A percentile compares a stretch with the other conserved stretches of the same genome.
Evolutionary conservation across 2,113 vertebrate species (phyloP).

Genomic region (Asarcornis scutulata): DNA sequence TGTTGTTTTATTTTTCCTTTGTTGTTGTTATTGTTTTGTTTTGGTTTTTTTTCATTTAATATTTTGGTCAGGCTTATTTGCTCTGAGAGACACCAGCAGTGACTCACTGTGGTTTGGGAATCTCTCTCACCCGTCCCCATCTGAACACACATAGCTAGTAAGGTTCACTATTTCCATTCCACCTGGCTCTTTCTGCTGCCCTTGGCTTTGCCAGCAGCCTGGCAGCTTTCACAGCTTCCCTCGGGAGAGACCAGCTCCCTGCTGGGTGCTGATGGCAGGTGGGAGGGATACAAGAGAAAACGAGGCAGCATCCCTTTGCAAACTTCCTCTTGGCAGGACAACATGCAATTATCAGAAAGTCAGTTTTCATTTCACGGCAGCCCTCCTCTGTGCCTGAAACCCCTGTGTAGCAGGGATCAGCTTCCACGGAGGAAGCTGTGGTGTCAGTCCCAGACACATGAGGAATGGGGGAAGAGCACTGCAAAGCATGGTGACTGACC

Average conservation of each 20-base stretch:
- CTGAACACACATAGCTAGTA: background rate
- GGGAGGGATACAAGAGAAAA: background rate
- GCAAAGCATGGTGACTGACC: rapidly evolving
- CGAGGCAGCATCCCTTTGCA: rapidly evolving
- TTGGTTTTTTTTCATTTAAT: background rate
- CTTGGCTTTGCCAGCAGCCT: background rate
- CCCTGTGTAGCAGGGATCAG: rapidly evolving
- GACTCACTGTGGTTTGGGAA: background rate
- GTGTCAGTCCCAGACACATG: no score
- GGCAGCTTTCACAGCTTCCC: background rate
- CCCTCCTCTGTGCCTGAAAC: rapidly evolving
- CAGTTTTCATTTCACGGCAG: background rate
- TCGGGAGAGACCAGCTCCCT: background rate
- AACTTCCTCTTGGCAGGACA: background rate
- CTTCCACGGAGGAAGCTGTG: background rate
- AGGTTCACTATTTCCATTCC: background rate
- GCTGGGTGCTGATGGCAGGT: rapidly evolving
- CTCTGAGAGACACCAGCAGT: background rate
- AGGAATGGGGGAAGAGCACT: background rate
- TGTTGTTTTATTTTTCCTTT: no score
- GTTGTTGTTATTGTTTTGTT: background rate
- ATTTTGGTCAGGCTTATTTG: background rate
- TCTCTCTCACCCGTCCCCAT: background rate
- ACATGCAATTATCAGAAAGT: background rate
- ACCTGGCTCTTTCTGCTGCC: background rate